Evolutionary conservation across 2,888 invertebrate species (phyloP).

Genomic region (Apotomis turbidana): DNA sequence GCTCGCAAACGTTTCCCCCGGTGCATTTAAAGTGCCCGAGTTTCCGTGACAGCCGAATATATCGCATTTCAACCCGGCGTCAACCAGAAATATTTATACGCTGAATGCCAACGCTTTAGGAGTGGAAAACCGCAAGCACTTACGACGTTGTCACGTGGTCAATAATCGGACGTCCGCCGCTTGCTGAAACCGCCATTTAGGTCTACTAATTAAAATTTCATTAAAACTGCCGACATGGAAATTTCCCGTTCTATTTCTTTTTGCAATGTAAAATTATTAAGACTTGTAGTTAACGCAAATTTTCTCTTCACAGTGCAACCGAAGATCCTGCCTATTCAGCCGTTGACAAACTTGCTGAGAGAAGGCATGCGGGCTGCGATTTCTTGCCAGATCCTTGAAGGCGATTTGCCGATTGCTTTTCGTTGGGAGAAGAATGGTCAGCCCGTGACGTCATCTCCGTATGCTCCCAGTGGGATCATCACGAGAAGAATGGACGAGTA

Average conservation of each 20-base stretch:
- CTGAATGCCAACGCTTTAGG: slow-evolving; percentile 18
- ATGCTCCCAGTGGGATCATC: slow-evolving; percentile 76
- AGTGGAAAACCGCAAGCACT: slow-evolving; percentile 32
- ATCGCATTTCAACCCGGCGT: slow-evolving; percentile 26
- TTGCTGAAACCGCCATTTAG: slow-evolving; percentile 31
- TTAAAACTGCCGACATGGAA: slow-evolving; percentile 28
- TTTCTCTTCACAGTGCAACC: slow-evolving; percentile 87
- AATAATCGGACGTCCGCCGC: slow-evolving; percentile 37
- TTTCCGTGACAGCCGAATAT: slow-evolving; percentile 25
- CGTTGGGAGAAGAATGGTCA: slow-evolving; percentile 96
- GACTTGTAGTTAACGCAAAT: background rate
- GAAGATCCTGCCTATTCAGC: slow-evolving; percentile 92
- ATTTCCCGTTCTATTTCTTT: background rate
- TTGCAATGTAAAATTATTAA: slow-evolving; percentile 1
- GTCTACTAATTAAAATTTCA: slow-evolving; percentile 35
- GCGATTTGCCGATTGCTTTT: slow-evolving; percentile 95
- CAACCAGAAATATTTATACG: slow-evolving; percentile 38
- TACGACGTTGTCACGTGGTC: slow-evolving; percentile 39
- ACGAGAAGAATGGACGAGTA: slow-evolving; percentile 90
- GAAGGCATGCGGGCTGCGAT: slow-evolving; percentile 95
- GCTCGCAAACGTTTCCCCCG: slow-evolving; percentile 31
- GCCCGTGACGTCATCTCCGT: slow-evolving; percentile 86
- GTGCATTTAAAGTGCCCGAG: slow-evolving; percentile 24
- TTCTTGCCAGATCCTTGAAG: slow-evolving; percentile 95
- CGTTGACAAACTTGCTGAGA: slow-evolving; percentile 90